Base-by-base conservation (phyloP, 2,797 vertebrate genomes). In the Buphagus erythrorhynchus region DNA sequence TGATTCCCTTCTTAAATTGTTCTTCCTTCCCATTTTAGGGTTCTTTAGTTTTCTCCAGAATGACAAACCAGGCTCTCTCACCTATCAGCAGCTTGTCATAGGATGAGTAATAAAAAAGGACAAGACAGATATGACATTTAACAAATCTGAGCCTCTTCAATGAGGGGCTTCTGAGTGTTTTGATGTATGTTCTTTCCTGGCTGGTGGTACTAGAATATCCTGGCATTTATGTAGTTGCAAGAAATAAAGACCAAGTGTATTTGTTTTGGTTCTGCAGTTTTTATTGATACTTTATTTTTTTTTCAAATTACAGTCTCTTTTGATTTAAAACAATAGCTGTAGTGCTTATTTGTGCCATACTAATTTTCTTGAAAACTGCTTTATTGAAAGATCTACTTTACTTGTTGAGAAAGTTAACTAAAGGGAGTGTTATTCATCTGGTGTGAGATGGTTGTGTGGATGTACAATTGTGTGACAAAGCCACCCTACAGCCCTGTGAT, bases 241-340 rank as follows among this genome's bases (percentile, higher is more conserved):
- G 29, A 86, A 96, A 81, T 48, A 52, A 86, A 91, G 31, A 52
- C 33, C 36, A 75, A 69, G 10, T 28, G 25, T 10, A 38, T 75
- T 66, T 43, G 3, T 5, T 67, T 77, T 20, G 1, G 0, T 71
- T 83, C 87, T 74, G 6, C 19, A 63, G 33, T 35, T 90, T 97
- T 95, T 95, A 96, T 95, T 96, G 36, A 57, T 51, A 35, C 26
- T 28, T 86, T 3, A 15, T 49, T 63, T 89, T 58, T 55, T 66
- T 68, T 75, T 38, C 28, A 75, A 88, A 88, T 59, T 62, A 51
- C 52, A 85, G 19, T 68, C 48, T 74, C 9, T 78, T 83, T 67
- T 69, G 15, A 66, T 7, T 45, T 76, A 74, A 83, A 80, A 45
- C 31, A 65, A 42, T 33, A 69, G 8, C 13, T 35, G 7, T 45